Percentiles rank a stretch among this genome's conserved stretches.
phyloP scores from a whole-genome alignment of 2,797 vertebrate genomes.

The Coendou prehensilis region DNA sequence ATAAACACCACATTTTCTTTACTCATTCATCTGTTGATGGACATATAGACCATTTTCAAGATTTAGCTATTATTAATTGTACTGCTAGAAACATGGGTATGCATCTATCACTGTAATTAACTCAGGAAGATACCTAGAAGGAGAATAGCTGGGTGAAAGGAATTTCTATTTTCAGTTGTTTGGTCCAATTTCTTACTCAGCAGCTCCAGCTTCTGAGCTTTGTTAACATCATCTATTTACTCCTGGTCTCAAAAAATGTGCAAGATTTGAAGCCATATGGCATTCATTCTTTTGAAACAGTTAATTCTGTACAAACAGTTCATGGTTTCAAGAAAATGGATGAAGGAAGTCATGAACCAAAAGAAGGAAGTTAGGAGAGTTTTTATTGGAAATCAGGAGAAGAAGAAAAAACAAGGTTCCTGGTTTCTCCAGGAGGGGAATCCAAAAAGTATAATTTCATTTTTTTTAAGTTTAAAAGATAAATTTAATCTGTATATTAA shows the following conservation, averaged over 20 bases:
- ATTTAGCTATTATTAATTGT: not conserved
- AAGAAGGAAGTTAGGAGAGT: not conserved
- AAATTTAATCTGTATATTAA: not conserved
- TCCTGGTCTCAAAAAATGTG: not conserved
- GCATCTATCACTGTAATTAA: not conserved
- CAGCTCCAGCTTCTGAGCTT: not conserved
- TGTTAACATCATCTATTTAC: not conserved
- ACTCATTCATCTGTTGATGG: not conserved
- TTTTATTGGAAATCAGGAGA: not conserved
- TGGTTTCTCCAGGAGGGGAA: not conserved
- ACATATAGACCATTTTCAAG: not conserved
- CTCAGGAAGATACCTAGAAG: not conserved
- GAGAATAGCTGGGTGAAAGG: not conserved
- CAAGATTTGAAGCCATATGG: not conserved
- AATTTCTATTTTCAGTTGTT: not conserved
- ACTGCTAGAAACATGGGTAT: not conserved
- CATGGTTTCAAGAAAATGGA: not conserved
- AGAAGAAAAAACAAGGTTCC: not conserved
- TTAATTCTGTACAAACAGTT: not conserved
- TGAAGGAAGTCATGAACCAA: not conserved
- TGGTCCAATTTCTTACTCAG: not conserved
- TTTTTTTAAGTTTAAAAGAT: slow-evolving; percentile 52
- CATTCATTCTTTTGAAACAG: not conserved
- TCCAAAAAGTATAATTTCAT: not conserved
- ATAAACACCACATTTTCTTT: not conserved